Conservation (phyloP, 2,888 invertebrate species). For the Biston betularia region DNA sequence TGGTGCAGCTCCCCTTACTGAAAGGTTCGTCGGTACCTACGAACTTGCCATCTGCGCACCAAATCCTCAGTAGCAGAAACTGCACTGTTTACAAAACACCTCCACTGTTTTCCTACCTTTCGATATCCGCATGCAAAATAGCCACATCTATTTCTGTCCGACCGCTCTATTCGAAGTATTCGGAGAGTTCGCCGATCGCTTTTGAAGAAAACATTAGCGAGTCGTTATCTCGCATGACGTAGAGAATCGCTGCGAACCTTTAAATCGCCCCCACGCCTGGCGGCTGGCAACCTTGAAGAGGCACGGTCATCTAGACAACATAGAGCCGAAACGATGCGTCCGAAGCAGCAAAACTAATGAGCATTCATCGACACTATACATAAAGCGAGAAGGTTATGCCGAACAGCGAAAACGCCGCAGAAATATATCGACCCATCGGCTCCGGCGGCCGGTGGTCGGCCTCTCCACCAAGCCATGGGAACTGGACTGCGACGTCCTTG, state of each 20-base stretch:
- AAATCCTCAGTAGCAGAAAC: slow-evolving; percentile 27
- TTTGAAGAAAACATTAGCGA: slow-evolving; percentile 32
- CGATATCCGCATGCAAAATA: slow-evolving; percentile 55
- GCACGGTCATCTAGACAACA: slow-evolving; percentile 44
- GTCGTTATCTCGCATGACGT: slow-evolving; percentile 45
- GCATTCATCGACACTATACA: slow-evolving; percentile 39
- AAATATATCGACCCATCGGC: slow-evolving; percentile 81
- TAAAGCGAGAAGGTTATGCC: slow-evolving; percentile 45
- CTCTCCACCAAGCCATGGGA: slow-evolving; percentile 66
- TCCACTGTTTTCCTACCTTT: slow-evolving; percentile 51
- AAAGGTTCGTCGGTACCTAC: slow-evolving; percentile 77
- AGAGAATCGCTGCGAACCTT: slow-evolving; percentile 45
- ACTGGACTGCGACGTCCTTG: slow-evolving; percentile 67
- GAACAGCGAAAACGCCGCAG: slow-evolving; percentile 78
- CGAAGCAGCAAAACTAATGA: slow-evolving; percentile 51
- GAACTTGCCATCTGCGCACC: slow-evolving; percentile 28
- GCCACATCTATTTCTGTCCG: slow-evolving; percentile 58
- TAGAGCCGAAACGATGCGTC: slow-evolving; percentile 51
- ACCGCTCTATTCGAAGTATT: slow-evolving; percentile 44
- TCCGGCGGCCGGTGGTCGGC: slow-evolving; percentile 63
- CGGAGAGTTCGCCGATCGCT: slow-evolving; percentile 33
- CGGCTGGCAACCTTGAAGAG: slow-evolving; percentile 57
- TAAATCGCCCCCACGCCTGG: slow-evolving; percentile 51
- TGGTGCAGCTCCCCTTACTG: slow-evolving; percentile 82
- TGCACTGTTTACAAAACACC: slow-evolving; percentile 60